Evolutionary conservation across 1,140 invertebrate genomes (phyloP).

Genomic region (Tenebrio molitor): DNA sequence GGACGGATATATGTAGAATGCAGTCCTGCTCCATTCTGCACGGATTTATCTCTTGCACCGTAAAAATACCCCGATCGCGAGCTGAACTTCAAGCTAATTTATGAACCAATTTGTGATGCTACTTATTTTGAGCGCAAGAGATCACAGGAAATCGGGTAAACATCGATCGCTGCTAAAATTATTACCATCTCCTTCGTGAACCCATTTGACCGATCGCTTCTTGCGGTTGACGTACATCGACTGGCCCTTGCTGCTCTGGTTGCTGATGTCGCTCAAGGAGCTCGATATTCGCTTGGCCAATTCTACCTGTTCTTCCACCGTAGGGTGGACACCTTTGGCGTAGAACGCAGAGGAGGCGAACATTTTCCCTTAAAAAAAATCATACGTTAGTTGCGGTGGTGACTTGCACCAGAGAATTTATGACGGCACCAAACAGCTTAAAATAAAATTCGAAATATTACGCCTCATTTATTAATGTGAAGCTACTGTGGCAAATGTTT

Average conservation of each 20-base stretch:
- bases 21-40: neutral
- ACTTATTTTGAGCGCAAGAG: neutral
- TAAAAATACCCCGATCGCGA: conserved; percentile 16
- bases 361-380: conserved; percentile 81
- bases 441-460: conserved; percentile 14
- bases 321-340: conserved; percentile 87
- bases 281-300: conserved; percentile 91
- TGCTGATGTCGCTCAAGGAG: conserved; percentile 92
- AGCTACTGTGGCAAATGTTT: neutral
- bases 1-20: neutral
- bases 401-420: neutral
- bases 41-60: neutral
- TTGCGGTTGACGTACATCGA: conserved; percentile 96
- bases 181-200: conserved; percentile 87
- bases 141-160: conserved; percentile 1
- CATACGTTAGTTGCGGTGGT: neutral
- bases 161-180: neutral
- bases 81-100: conserved; percentile 19
- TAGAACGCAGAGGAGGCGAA: conserved; percentile 96
- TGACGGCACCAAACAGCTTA: neutral
- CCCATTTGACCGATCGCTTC: conserved; percentile 94
- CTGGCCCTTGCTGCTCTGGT: conserved; percentile 92
- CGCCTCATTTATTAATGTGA: neutral
- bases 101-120: neutral
- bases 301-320: conserved; percentile 95